A percentile compares a stretch with the other conserved stretches of the same genome.
Conservation (phyloP, 2,113 vertebrate genomes). For the Phrynosoma blainvillii region DNA sequence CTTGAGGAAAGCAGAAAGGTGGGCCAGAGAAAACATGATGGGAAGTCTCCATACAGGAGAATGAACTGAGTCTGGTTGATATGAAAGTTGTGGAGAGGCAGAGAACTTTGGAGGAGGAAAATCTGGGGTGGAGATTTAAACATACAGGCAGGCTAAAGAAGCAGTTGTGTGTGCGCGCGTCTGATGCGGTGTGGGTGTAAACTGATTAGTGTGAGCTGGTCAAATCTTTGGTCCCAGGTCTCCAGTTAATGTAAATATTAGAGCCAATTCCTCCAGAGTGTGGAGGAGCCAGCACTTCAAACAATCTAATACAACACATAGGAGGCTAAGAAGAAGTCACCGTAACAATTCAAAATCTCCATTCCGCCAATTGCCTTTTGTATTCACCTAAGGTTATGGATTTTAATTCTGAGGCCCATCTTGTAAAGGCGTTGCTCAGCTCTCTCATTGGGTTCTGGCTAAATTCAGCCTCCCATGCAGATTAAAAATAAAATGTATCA, state of each 20-base stretch:
- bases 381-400: not conserved
- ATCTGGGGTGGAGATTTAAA: no score
- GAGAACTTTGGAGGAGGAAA: not conserved
- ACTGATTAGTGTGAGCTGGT: not conserved
- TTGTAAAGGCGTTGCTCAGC: not conserved
- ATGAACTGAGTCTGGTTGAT: no score
- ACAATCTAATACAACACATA: not conserved
- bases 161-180: no score
- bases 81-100: not conserved
- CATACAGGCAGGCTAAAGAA: not conserved
- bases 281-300: not conserved
- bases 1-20: not conserved
- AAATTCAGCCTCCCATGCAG: not conserved
- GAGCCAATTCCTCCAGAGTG: not conserved
- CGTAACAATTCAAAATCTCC: not conserved
- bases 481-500: slow-evolving; percentile 45
- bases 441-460: not conserved
- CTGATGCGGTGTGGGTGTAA: not conserved
- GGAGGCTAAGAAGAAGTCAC: not conserved
- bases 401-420: slow-evolving; percentile 11
- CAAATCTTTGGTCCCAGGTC: not conserved
- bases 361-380: not conserved
- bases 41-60: not conserved
- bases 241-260: not conserved
- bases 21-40: not conserved